Percentiles rank a stretch among this genome's conserved stretches.
Conservation (phyloP, 2,797 vertebrate species). For the Microctenopoma stevenorrisi region DNA sequence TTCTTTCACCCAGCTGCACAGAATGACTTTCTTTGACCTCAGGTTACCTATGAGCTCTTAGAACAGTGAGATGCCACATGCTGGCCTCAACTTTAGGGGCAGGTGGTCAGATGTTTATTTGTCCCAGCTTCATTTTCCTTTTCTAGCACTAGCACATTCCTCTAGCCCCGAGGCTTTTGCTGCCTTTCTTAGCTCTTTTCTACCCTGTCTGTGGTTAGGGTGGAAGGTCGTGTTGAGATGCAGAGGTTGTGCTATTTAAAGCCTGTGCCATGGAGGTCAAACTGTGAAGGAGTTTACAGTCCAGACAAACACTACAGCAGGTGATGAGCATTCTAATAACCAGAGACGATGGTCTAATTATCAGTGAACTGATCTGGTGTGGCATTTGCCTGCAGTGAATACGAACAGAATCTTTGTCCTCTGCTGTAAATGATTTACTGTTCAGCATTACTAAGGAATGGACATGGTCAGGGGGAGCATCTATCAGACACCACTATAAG, state of each 20-base stretch:
- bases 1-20: not conserved
- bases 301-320: conserved; percentile 11
- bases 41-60: conserved; percentile 17
- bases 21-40: not conserved
- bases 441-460: conserved; percentile 18
- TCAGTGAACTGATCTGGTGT: conserved; percentile 15
- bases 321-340: conserved; percentile 28
- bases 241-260: conserved; percentile 70
- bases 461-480: conserved; percentile 15
- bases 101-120: conserved; percentile 18
- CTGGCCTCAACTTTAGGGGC: conserved; percentile 10
- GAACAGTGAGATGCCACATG: conserved; percentile 12
- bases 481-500: conserved; percentile 5
- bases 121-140: conserved; percentile 32
- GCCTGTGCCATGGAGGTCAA: conserved; percentile 32
- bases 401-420: conserved; percentile 10
- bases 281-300: conserved; percentile 32
- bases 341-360: conserved; percentile 28
- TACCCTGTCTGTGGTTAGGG: conserved; percentile 29
- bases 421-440: conserved; percentile 12
- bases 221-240: conserved; percentile 48
- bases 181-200: conserved; percentile 17
- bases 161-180: conserved; percentile 12
- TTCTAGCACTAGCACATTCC: conserved; percentile 20
- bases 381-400: conserved; percentile 3